Evolutionary conservation across 2,113 vertebrate genomes (phyloP).

Genomic region (Clarias macrocephalus): DNA sequence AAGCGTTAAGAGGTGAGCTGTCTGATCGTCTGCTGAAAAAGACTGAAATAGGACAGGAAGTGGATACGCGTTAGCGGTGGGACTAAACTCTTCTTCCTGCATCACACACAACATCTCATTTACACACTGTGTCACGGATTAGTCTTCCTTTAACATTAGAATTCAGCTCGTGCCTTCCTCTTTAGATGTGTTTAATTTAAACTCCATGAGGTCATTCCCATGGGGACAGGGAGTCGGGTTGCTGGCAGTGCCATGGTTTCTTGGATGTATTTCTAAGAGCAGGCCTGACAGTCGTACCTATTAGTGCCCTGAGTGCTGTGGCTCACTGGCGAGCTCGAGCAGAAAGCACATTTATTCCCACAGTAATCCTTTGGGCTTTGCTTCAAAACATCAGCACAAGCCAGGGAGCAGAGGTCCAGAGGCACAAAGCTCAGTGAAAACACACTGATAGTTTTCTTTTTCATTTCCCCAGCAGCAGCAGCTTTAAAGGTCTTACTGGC

Average conservation of each 20-base stretch:
- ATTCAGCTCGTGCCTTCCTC: background rate
- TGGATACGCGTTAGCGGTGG: background rate
- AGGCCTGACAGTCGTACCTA: constrained; percentile 40
- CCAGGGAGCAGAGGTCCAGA: constrained; percentile 51
- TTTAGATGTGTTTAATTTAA: constrained; percentile 21
- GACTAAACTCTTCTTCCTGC: background rate
- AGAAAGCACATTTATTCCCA: constrained; percentile 56
- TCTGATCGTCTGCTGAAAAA: background rate
- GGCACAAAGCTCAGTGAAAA: constrained; percentile 57
- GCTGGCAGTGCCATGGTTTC: background rate
- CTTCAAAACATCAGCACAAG: constrained; percentile 63
- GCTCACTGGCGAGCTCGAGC: constrained; percentile 58
- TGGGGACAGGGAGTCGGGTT: background rate
- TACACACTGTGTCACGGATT: background rate
- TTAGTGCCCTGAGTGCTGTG: constrained; percentile 57
- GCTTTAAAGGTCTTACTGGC: constrained; percentile 61
- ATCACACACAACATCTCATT: background rate
- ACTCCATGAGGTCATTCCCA: background rate
- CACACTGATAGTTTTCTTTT: constrained; percentile 61
- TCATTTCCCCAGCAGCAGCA: constrained; percentile 60
- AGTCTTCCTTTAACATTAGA: background rate
- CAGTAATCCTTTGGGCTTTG: constrained; percentile 57
- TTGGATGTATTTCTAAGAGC: constrained; percentile 50
- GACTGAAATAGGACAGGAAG: background rate
- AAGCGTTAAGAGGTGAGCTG: background rate